Evolutionary conservation across 2,888 invertebrate species (phyloP), one percentile per base, ranked within the genome.

Genomic region (Oligia fasciuncula): DNA sequence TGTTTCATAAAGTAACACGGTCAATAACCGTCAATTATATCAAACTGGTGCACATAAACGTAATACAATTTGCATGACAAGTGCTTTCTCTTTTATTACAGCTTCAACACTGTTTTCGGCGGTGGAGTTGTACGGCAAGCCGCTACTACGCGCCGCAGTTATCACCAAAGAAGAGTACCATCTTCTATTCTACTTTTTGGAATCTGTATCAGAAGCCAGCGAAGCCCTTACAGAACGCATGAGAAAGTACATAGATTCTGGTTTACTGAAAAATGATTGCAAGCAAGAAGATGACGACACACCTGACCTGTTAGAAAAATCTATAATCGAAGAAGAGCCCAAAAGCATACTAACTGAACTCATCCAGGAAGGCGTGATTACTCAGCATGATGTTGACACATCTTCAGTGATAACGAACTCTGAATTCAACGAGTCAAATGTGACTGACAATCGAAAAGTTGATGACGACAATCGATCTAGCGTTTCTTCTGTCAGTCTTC

Each of bases 121-220:
- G 72, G 97, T 97, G 88, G 98, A 98, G 92, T 94, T 98, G 78
- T 98, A 97, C 91, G 97, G 97, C 40, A 97, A 97, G 88, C 97
- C 98, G 2, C 94, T 98, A 77, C 91, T 97, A 57, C 94, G 97
- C 63, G 97, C 97, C 73, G 95, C 96, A 69, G 96, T 94, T 81
- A 96, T 97, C 85, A 96, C 95, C 35, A 96, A 96, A 81, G 96
- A 97, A 85, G 97, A 97, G 87, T 97, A 97, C 85, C 96, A 97
- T 86, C 90, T 97, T 81, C 93, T 97, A 8, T 97, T 97, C 90
- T 97, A 97, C 87, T 97, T 96, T 85, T 91, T 97, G 60, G 96
- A 96, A 86, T 96, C 95, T 8, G 94, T 97, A 9, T 97, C 97
- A 0, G 96, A 96, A 91, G 96, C 95, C 14, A 97, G 97, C 80